Percentiles rank a stretch among this genome's conserved stretches.
These are phyloP conservation scores for Steatocranus sp. DNA, from an alignment of 2,797 vertebrate species.

Conservation along the genomic window DNA sequence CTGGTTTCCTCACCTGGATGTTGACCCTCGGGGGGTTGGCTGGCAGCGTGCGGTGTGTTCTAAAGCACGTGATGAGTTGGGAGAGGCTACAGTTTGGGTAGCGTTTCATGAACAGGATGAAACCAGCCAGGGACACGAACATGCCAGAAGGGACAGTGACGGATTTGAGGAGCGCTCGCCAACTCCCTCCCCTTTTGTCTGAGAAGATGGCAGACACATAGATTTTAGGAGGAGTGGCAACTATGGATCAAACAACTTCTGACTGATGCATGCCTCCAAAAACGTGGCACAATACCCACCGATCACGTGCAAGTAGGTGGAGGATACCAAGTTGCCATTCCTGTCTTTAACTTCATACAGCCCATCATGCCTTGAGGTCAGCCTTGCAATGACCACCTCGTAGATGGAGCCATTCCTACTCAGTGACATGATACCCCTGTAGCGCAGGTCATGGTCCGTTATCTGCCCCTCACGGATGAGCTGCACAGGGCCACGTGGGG, in stretches of 20 bases:
- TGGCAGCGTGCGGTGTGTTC: conserved; percentile 33
- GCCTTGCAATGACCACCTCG: conserved; percentile 54
- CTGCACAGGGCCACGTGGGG: conserved; percentile 53
- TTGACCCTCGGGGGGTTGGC: conserved; percentile 50
- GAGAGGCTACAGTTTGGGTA: conserved; percentile 65
- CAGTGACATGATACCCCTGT: conserved; percentile 60
- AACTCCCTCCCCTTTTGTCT: conserved; percentile 57
- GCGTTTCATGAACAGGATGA: conserved; percentile 69
- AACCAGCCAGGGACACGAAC: conserved; percentile 65
- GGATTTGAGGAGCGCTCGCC: conserved; percentile 65
- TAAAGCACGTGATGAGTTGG: conserved; percentile 45
- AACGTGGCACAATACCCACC: conserved; percentile 41
- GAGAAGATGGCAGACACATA: background rate
- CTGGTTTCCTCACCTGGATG: conserved; percentile 61
- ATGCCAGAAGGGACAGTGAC: conserved; percentile 65
- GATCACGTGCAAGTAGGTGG: conserved; percentile 60
- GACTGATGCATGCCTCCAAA: background rate
- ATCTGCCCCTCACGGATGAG: conserved; percentile 62
- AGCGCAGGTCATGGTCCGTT: conserved; percentile 47
- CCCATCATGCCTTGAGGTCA: conserved; percentile 58
- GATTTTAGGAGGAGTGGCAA: background rate
- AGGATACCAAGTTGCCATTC: conserved; percentile 67
- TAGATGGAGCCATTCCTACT: conserved; percentile 42
- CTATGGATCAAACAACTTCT: background rate
- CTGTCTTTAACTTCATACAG: conserved; percentile 68